phyloP scores from a whole-genome alignment of 2,888 invertebrate species.

The Podotricha telesiphe region DNA sequence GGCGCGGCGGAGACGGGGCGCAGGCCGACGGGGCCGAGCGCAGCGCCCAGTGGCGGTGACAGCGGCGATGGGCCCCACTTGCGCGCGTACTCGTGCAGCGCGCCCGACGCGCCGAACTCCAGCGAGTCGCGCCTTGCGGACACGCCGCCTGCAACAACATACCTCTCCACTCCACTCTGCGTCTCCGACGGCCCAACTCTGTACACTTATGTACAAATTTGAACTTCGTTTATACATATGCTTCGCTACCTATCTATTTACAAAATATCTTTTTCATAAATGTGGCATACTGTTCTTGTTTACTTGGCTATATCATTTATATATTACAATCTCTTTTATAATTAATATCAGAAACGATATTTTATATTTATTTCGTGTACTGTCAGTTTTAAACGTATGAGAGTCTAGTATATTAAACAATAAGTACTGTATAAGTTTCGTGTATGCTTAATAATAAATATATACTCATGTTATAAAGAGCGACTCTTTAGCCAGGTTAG shows the following conservation, averaged over 20 bases:
- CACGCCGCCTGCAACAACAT: conserved; percentile 65
- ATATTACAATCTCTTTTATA: neutral
- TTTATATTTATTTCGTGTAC: conserved; percentile 6
- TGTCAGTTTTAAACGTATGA: neutral
- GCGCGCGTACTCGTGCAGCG: conserved; percentile 81
- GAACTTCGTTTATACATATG: conserved; percentile 30
- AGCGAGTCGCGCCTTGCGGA: conserved; percentile 80
- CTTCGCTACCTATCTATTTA: conserved; percentile 35
- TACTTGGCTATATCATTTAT: neutral
- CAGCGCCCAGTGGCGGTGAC: conserved; percentile 89
- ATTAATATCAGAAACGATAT: conserved; percentile 5
- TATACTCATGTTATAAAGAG: neutral
- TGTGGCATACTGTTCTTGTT: neutral
- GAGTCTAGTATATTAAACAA: conserved; percentile 2
- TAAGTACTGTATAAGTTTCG: neutral
- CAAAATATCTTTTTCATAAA: neutral
- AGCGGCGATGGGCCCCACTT: conserved; percentile 84
- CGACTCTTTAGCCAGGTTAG: neutral
- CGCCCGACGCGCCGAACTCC: conserved; percentile 81
- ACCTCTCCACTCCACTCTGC: conserved; percentile 49
- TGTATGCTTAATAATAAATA: neutral
- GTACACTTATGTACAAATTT: conserved; percentile 45
- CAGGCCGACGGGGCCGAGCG: conserved; percentile 87
- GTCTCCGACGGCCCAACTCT: conserved; percentile 37
- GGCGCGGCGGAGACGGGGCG: conserved; percentile 88